Evolutionary conservation across 2,113 vertebrate genomes (phyloP).

Genomic region (Eurypyga helias): DNA sequence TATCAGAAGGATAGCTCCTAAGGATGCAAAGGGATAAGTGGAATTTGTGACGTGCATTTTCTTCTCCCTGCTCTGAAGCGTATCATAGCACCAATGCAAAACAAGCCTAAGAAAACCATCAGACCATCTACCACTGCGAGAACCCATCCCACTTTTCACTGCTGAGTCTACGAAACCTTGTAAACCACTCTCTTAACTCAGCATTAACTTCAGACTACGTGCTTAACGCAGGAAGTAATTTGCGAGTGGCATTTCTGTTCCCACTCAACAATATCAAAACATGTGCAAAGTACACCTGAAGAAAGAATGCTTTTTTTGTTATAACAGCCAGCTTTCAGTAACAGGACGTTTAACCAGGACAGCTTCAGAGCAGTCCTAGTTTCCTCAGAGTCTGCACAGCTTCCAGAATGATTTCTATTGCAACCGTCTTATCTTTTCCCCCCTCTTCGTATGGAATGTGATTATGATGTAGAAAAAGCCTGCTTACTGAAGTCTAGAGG

Average conservation of each 20-base stretch:
- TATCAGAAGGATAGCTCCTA: not conserved
- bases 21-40: not conserved
- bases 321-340: not conserved
- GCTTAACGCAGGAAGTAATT: not conserved
- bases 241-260: not conserved
- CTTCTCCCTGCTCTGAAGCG: not conserved
- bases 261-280: not conserved
- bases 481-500: not conserved
- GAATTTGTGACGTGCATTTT: not conserved
- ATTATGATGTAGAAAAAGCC: not conserved
- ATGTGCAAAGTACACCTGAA: constrained; percentile 18
- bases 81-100: not conserved
- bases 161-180: not conserved
- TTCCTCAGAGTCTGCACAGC: not conserved
- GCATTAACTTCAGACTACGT: not conserved
- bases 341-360: not conserved
- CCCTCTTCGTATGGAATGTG: not conserved
- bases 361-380: not conserved
- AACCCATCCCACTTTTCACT: not conserved
- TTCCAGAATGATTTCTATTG: not conserved
- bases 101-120: not conserved
- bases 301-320: not conserved
- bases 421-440: not conserved
- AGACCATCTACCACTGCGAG: not conserved
- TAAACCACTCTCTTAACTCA: not conserved